Base-by-base conservation (phyloP, 2,888 invertebrate species). In the Acanthosepion pharaonis region DNA sequence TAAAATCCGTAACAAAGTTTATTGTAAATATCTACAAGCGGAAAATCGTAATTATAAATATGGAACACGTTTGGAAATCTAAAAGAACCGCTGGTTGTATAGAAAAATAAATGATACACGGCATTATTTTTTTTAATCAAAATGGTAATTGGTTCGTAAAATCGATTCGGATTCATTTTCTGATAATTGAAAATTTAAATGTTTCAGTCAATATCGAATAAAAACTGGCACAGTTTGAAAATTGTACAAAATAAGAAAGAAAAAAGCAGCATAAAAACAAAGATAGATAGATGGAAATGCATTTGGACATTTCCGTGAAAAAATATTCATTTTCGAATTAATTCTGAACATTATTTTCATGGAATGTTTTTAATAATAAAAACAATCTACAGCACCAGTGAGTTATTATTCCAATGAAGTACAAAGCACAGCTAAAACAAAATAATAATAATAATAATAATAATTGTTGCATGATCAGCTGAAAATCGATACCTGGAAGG, bases 161-260 rank as follows among this genome's bases (percentile, higher is more conserved):
- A 78, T 78, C 78, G 78, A 78, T 78, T 78, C 78, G 78, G 9
- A 78, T 28, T 78, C 78, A 78, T 78, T 78, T 78, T 78, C 78
- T 78, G 78, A n/a, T 78, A 78, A 78, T 78, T n/a, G 78, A 78
- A n/a, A 78, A n/a, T 78, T 78, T 78, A 78, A 78, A 78, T 78
- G 33, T 78, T 33, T n/a, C 78, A 78, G 9, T n/a, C 78, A 78
- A 28, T 64, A 28, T 64, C 9, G 28, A 78, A 78, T 11, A 78
- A 28, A 78, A 78, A 78, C 8, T n/a, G 9, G 28, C 78, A 28
- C 3, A 4, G 78, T n/a, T 28, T 78, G 78, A 78, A 78, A 78
- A 78, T 78, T 78, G n/a, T 11, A 78, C n/a, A 25, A 25, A 64
- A 64, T 4, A 1, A 64, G 25, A 64, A 25, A 0, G 6, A 64